These are phyloP conservation scores for Oncorhynchus masou DNA, from an alignment of 2,113 vertebrate species.

Conservation along the genomic window DNA sequence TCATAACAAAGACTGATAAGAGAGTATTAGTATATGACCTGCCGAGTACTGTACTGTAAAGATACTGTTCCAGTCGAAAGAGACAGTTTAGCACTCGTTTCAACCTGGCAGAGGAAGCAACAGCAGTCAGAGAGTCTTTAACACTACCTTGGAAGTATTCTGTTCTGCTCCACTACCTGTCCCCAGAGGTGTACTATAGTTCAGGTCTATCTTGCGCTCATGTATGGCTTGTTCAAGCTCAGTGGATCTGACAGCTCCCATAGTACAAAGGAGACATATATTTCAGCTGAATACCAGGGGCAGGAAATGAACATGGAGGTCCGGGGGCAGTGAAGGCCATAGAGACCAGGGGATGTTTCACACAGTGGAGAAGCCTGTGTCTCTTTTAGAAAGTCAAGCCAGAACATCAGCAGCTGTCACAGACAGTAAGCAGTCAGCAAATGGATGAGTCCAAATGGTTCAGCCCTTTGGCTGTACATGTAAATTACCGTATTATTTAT, in stretches of 20 bases:
- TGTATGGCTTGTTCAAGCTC: neutral
- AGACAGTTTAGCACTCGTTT: neutral
- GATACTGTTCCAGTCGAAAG: too few relatives aligned
- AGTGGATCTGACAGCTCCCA: neutral
- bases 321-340: neutral
- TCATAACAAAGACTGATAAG: too few relatives aligned
- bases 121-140: neutral
- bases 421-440: neutral
- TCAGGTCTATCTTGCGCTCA: neutral
- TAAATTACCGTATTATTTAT: too few relatives aligned
- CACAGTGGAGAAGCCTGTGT: neutral
- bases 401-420: neutral
- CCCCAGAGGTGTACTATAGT: neutral
- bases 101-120: neutral
- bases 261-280: neutral
- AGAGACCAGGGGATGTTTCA: neutral
- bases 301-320: slow-evolving; percentile 6
- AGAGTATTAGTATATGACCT: too few relatives aligned
- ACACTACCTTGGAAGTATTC: neutral
- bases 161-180: neutral
- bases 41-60: too few relatives aligned
- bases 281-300: neutral
- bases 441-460: neutral
- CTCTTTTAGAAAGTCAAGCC: neutral
- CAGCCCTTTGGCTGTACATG: neutral